Conservation (phyloP, 2,797 vertebrate genomes). For the Apogon hyalosoma region DNA sequence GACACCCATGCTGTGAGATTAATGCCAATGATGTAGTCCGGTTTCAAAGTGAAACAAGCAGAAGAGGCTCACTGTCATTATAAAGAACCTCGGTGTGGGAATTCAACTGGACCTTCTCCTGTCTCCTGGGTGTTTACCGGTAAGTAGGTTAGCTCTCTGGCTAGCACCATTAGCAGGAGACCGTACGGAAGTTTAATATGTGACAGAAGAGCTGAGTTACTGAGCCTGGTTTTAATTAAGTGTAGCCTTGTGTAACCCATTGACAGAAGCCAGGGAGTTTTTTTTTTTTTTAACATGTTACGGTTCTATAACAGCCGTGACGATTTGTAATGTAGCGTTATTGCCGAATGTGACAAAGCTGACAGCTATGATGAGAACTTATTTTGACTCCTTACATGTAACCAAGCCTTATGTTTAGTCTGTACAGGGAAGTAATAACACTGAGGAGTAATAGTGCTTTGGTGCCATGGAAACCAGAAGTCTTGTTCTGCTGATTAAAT, state of each 20-base stretch:
- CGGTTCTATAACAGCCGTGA: too few relatives aligned
- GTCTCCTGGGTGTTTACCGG: conserved; percentile 30
- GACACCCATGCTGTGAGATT: conserved; percentile 23
- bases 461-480: conserved; percentile 30
- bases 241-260: background rate
- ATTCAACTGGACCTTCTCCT: background rate
- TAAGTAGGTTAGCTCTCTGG: conserved; percentile 41
- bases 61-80: background rate
- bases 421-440: background rate
- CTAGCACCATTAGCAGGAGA: background rate
- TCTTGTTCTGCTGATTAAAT: too few relatives aligned
- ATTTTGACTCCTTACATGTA: too few relatives aligned
- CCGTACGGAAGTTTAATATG: background rate
- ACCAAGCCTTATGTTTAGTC: too few relatives aligned
- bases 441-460: conserved; percentile 3
- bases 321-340: too few relatives aligned
- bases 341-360: too few relatives aligned
- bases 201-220: background rate
- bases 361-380: too few relatives aligned
- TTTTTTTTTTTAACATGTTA: too few relatives aligned
- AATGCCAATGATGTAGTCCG: conserved; percentile 32
- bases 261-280: background rate
- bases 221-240: background rate
- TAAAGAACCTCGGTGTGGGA: too few relatives aligned
- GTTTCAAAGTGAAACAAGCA: conserved; percentile 4